Evolutionary conservation across 2,888 invertebrate genomes (phyloP), one percentile per base, ranked within the genome.

Genomic region (Andrena camellia): DNA sequence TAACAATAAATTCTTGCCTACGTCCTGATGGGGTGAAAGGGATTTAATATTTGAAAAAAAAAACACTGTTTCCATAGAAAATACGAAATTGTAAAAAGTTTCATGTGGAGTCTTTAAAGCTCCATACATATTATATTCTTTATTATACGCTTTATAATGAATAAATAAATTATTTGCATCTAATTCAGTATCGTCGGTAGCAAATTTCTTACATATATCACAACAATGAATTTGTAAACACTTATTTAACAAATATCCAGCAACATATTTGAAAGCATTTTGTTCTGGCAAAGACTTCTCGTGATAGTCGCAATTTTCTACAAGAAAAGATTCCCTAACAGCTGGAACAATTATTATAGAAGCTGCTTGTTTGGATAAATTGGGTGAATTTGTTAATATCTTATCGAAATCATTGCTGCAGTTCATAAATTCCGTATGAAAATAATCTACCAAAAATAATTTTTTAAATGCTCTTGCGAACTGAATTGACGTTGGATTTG

Each of bases 121-220:
- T 31, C 60, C 60, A 33, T 60, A 60, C 13, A 60, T 17, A 60
- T 31, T 33, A 1, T 60, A 2, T 2, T 60, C 7, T 17, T 23
- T 60, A 17, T 31, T 31, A n/a, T 60, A 33, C 1, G 60, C 60
- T 60, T 60, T 33, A 5, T 31, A 60, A 60, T 60, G 60, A 31
- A 29, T 60, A 60, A 60, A 31, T 33, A 60, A 33, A 60, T 60
- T 33, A n/a, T 7, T 33, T 33, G 29, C 31, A 31, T 60, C 31
- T 17, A 33, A n/a, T 33, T 60, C 31, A 1, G 48, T 13, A n/a
- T 60, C 5, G 6, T n/a, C 31, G 10, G 31, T 31, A 6, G 60
- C 5, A 60, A 33, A 60, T 31, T 8, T 60, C 4, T 17, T 33
- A 10, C 60, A 60, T 29, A 29, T 13, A 3, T 7, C 8, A 17